These are phyloP conservation scores for Drosophila erecta DNA, from an alignment of 1,140 invertebrate genomes.

Conservation along the genomic window DNA sequence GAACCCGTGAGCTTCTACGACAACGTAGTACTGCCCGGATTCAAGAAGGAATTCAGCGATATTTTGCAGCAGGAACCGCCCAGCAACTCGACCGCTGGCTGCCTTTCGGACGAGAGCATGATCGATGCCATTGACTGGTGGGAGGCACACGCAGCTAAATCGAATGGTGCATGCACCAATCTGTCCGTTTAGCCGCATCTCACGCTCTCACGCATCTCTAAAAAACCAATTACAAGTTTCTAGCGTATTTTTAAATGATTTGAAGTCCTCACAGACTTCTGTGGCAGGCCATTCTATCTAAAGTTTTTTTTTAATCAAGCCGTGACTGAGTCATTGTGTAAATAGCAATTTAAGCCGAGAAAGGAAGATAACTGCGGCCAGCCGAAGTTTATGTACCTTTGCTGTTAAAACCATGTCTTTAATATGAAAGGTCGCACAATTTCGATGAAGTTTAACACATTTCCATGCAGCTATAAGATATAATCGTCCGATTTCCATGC, in stretches of 20 bases:
- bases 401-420: no score
- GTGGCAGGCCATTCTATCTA: constrained; percentile 11
- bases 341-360: constrained; percentile 12
- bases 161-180: constrained; percentile 57
- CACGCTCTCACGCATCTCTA: background rate
- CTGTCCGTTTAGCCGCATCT: constrained; percentile 29
- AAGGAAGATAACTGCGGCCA: no score
- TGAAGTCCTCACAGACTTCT: background rate
- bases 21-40: constrained; percentile 66
- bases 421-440: no score
- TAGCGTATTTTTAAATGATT: background rate
- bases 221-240: background rate
- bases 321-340: constrained; percentile 52
- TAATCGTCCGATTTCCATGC: no score
- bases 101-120: constrained; percentile 84
- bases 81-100: constrained; percentile 46
- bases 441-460: no score
- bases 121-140: constrained; percentile 86
- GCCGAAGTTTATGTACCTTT: no score
- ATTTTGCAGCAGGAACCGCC: constrained; percentile 76
- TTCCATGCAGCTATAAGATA: no score
- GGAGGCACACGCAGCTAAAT: constrained; percentile 85
- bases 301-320: constrained; percentile 20
- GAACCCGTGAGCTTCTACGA: constrained; percentile 74
- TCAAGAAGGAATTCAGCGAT: constrained; percentile 81